Base-by-base conservation (phyloP, 2,888 invertebrate genomes). In the Brassicogethes aeneus region DNA sequence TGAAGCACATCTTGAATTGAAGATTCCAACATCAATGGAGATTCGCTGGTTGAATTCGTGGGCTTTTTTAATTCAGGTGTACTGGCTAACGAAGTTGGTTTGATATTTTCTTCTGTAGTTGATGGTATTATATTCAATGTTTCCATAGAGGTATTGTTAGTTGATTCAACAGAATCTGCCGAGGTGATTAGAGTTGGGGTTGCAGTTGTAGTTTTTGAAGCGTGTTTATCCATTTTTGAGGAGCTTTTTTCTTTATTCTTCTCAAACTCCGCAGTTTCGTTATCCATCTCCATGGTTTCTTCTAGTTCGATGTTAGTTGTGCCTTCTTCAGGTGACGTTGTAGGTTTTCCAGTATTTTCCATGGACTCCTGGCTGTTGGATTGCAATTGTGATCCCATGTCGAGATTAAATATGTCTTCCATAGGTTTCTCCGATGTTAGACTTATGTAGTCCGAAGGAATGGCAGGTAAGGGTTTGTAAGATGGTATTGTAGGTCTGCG, bases 381-480 rank as follows among this genome's bases (percentile, higher is more conserved):
- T 38, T 56, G 46, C 30, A 66, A 49, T 39, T 66, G 64, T 1
- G 58, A 44, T 1, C 64, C 65, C 15, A 67, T 42, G 50, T 67
- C 62, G 15, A 69, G 50, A 3, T 61, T 66, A 40, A 68, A 52
- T 39, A 68, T 60, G 52, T 68, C 68, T 40, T 64, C 62, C 16
- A 42, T 45, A 2, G 65, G 65, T 47, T 57, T 62, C 36, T 66
- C 65, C 8, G 65, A 61, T 0, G 67, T 66, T 12, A 64, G 50
- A 45, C 64, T 67, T 8, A 66, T 54, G 43, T 47, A 45, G 34
- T 60, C 58, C 2, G 70, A 68, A 41, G 73, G 64, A 2, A 74
- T 66, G n/a, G 72, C 68, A 2, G 76, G 70, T 39, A 75, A 64
- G 0, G 81, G 81, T 56, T 79, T 79, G 47, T 80, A 81, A 43